phyloP scores from a whole-genome alignment of 2,113 vertebrate genomes.

The Mionectes macconnelli region DNA sequence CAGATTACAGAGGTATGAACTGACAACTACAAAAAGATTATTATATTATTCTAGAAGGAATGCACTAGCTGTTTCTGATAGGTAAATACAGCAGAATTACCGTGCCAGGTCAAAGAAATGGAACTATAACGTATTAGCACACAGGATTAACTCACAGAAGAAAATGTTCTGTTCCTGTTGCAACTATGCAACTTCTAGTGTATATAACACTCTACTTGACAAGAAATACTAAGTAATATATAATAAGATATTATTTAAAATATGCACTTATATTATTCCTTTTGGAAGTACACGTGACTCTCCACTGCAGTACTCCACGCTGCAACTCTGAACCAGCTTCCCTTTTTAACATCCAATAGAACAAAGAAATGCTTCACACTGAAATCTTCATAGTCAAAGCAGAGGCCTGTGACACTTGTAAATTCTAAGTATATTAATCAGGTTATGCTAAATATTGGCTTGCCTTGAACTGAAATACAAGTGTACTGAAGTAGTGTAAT shows the following conservation, averaged over 20 bases:
- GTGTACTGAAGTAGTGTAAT: background rate
- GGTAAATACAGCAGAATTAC: background rate
- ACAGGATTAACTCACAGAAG: background rate
- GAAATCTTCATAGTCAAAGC: background rate
- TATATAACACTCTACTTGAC: background rate
- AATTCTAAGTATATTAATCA: background rate
- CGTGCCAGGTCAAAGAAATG: background rate
- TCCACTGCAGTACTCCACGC: background rate
- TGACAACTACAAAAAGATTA: constrained; percentile 22
- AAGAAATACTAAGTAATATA: background rate
- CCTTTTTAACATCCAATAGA: background rate
- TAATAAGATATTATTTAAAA: background rate
- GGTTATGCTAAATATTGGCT: background rate
- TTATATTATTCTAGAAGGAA: background rate
- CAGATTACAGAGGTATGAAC: background rate
- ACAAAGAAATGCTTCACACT: background rate
- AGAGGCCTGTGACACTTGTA: background rate
- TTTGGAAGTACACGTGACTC: background rate
- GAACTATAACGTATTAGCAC: background rate
- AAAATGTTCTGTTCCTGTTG: background rate
- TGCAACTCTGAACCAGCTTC: background rate
- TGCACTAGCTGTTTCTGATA: background rate
- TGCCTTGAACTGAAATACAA: background rate
- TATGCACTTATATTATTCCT: background rate
- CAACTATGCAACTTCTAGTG: background rate